Evolutionary conservation across 2,888 invertebrate species (phyloP), one percentile per base, ranked within the genome.

Genomic region (Acanthosoma haemorrhoidale): DNA sequence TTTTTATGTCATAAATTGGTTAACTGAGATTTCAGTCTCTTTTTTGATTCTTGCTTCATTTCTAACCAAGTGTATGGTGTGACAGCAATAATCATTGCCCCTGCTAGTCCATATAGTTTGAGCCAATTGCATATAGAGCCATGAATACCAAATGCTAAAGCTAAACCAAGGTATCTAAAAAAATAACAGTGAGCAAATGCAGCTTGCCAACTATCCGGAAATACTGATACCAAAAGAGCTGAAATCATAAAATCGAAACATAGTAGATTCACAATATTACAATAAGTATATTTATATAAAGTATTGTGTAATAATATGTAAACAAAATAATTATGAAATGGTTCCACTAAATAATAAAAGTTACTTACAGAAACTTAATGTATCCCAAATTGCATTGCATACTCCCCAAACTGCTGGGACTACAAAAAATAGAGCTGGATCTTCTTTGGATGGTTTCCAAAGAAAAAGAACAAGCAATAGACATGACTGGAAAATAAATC

Each of bases 371-470:
- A 75, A 82, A 64, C 83, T 78, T 21, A 85, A 79, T 3, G 90
- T 90, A 77, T 92, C 91, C 92, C 92, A 92, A 75, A 92, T 87
- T 18, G 90, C 89, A 69, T 91, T 91, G 79, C 92, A 92, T 2
- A 92, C 91, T 15, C 91, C 92, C 92, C 92, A 92, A 0, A 91
- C 89, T 0, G 92, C 91, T 2, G 91, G 89, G 64, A 92, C 90
- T 21, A 92, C 89, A 75, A 91, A 91, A 71, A 92, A 91, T 66
- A 92, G 82, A 1, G 91, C 92, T 15, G 90, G 85, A 76, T 92
- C 92, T 68, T 91, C 91, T 71, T 86, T 85, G 0, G 90, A 89
- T 0, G 92, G 92, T 73, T 90, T 86, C 92, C 92, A 92, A 32
- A 89, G 82, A 72, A 90, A 83, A 75, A 91, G 80, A 1, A 90